A percentile compares a stretch with the other conserved stretches of the same genome.
phyloP scores from a whole-genome alignment of 2,797 vertebrate species.

The Falco berigora region DNA sequence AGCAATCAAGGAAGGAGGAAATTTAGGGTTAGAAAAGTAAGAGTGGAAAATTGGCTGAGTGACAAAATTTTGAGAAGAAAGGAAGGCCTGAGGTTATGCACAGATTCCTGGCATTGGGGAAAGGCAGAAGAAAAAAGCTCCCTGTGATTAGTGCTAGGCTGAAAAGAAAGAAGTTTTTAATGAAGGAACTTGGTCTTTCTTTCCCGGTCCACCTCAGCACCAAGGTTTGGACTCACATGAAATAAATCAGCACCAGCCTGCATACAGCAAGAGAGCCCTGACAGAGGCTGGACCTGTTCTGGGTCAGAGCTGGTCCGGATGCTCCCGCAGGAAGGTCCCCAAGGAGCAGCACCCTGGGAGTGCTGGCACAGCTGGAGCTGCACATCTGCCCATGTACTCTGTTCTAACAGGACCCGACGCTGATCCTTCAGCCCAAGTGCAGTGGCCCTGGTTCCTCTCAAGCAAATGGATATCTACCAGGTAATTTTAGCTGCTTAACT shows the following conservation, averaged over 20 bases:
- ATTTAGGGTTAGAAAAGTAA: neutral
- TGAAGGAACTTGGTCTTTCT: neutral
- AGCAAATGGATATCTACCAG: neutral
- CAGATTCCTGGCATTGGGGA: neutral
- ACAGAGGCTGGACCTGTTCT: neutral
- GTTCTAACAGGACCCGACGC: neutral
- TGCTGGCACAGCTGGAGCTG: neutral
- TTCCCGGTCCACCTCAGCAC: neutral
- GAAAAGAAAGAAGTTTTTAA: neutral
- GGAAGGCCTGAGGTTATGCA: neutral
- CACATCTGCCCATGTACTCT: neutral
- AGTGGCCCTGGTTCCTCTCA: neutral
- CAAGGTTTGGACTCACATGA: neutral
- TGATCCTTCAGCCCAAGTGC: neutral
- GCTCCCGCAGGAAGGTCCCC: fast-evolving
- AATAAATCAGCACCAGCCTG: neutral
- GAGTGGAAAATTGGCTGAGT: neutral
- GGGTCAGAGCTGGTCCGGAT: neutral
- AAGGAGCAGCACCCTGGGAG: fast-evolving
- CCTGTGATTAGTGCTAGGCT: neutral
- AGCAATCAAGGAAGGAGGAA: neutral
- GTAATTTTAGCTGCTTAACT: neutral
- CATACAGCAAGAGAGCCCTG: neutral
- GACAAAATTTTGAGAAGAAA: neutral
- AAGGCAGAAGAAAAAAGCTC: neutral